These are phyloP conservation scores for Thalassophryne amazonica DNA, from an alignment of 2,797 vertebrate species.

Conservation along the genomic window DNA sequence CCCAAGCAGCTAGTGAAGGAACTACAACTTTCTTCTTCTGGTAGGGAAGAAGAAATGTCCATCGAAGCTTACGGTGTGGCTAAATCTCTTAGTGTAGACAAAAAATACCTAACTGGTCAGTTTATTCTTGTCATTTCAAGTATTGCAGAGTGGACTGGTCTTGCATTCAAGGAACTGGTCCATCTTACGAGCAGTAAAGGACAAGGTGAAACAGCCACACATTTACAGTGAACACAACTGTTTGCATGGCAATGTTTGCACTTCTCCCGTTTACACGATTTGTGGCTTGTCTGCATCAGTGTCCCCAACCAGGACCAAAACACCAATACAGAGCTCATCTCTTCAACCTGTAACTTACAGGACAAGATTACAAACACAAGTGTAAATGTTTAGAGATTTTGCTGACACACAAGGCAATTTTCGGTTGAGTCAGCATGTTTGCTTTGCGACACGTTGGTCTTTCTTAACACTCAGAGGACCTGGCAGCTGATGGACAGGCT, in stretches of 20 bases:
- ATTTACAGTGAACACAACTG: slow-evolving; percentile 16
- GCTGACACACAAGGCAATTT: slow-evolving; percentile 4
- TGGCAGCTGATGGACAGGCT: background rate
- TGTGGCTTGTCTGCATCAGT: background rate
- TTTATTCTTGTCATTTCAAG: background rate
- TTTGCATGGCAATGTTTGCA: slow-evolving; percentile 34
- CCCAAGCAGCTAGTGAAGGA: too few relatives aligned
- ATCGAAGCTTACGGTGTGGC: too few relatives aligned
- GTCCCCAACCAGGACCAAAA: background rate
- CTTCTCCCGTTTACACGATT: slow-evolving; percentile 30
- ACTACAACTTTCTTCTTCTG: too few relatives aligned
- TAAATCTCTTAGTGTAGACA: too few relatives aligned
- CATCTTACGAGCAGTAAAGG: slow-evolving; percentile 1
- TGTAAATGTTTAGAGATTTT: background rate
- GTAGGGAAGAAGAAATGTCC: too few relatives aligned
- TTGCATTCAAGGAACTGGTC: background rate
- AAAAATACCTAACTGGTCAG: too few relatives aligned
- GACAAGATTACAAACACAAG: background rate
- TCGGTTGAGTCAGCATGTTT: slow-evolving; percentile 21
- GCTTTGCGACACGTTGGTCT: background rate
- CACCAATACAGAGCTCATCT: background rate
- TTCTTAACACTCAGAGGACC: background rate
- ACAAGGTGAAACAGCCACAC: slow-evolving; percentile 10
- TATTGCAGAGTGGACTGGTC: background rate
- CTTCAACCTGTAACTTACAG: background rate